A percentile compares a stretch with the other conserved stretches of the same genome.
Evolutionary conservation across 2,113 vertebrate species (phyloP).

Genomic region (Alosa alosa): DNA sequence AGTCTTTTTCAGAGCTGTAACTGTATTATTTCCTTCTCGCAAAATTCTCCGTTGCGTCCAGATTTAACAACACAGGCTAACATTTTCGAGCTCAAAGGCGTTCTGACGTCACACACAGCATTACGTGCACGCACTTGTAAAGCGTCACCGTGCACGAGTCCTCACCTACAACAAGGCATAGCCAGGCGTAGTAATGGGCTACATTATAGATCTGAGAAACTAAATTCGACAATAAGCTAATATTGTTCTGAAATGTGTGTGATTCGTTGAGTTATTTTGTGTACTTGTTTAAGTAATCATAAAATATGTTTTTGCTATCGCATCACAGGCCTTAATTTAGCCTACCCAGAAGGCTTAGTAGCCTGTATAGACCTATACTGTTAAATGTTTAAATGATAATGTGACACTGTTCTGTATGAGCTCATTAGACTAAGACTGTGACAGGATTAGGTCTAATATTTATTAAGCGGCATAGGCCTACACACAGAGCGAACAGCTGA

Average conservation of each 20-base stretch:
- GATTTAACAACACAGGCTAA: constrained; percentile 72
- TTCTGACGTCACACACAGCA: constrained; percentile 72
- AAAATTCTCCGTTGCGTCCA: constrained; percentile 71
- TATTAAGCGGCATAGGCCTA: not conserved
- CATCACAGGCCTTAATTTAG: not conserved
- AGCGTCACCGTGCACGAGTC: constrained; percentile 57
- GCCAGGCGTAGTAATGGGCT: not conserved
- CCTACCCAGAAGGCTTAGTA: too few species aligned
- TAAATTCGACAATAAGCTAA: not conserved
- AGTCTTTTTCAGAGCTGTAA: constrained; percentile 54
- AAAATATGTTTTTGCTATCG: not conserved
- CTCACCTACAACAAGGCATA: constrained; percentile 2
- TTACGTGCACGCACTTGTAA: constrained; percentile 65
- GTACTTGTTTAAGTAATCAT: not conserved
- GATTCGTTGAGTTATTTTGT: not conserved
- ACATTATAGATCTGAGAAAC: not conserved
- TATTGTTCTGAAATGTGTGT: not conserved
- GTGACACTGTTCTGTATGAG: not conserved
- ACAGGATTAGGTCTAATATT: not conserved
- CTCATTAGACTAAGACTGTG: not conserved
- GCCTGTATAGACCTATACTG: too few species aligned
- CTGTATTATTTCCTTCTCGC: constrained; percentile 67
- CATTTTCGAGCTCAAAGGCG: constrained; percentile 78
- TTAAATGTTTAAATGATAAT: not conserved
- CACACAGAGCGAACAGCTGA: not conserved